Evolutionary conservation across 1,140 invertebrate species (phyloP).

Genomic region (Triops cancriformis): DNA sequence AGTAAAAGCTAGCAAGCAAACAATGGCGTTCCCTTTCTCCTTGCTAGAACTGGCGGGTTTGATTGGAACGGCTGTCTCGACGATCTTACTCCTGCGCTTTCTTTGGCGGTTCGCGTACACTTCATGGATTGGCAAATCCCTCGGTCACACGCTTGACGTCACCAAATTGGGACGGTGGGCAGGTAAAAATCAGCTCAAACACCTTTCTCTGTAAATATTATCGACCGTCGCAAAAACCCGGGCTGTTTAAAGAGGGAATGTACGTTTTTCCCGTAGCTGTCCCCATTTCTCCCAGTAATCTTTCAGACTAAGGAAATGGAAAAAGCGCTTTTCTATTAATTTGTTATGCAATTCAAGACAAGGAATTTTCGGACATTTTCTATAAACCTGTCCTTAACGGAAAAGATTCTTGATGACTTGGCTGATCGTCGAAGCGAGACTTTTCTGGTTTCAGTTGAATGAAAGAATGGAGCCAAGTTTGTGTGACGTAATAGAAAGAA

Average conservation of each 20-base stretch:
- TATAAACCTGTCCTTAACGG: not conserved
- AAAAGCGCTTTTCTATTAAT: not conserved
- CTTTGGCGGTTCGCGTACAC: constrained; percentile 21
- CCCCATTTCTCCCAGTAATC: not conserved
- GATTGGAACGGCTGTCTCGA: not conserved
- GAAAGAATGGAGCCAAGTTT: not conserved
- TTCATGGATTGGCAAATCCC: constrained; percentile 21
- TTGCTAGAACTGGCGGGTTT: not conserved
- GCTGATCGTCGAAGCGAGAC: not conserved
- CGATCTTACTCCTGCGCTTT: not conserved
- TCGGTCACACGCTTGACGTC: constrained; percentile 21
- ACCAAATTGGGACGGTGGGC: constrained; percentile 23
- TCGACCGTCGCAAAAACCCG: not conserved
- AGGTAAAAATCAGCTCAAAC: constrained; percentile 18
- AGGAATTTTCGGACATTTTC: not conserved
- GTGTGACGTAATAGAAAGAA: not conserved
- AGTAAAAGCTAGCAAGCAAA: not conserved
- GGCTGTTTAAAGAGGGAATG: not conserved
- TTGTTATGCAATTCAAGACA: not conserved
- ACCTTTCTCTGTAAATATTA: not conserved
- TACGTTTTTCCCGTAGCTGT: not conserved
- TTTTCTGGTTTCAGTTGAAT: not conserved
- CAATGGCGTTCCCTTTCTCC: not conserved
- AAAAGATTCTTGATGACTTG: not conserved
- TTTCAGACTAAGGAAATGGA: not conserved